Evolutionary conservation across 1,140 invertebrate species (phyloP), one percentile per base, ranked within the genome.

Genomic region (Atta colombica): DNA sequence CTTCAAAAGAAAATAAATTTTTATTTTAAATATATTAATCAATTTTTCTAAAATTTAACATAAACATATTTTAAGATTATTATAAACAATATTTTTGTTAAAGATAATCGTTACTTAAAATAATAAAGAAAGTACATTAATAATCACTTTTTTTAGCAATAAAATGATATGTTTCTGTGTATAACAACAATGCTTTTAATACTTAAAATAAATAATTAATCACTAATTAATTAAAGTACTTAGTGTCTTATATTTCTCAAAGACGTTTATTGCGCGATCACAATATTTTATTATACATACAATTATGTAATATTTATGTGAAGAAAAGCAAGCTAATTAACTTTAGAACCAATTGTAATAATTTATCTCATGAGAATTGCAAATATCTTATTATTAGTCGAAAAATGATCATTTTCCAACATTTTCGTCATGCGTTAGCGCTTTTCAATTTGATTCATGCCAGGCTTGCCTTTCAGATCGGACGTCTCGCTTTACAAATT

Each of bases 381-480:
- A 49, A 18, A 45, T 77, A 39, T 63, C 39, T 31, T 31, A 31
- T 35, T 35, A 6, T 66, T 16, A 3, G 4, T 16, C 2, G 7
- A 77, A 16, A 16, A 28, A 5, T 14, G 1, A 55, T 53, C 7
- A 45, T 55, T 69, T 55, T 2, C 25, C n/a, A 3, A 49, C 7
- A 28, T 21, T 60, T 60, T 28, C 18, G 78, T 82, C 21, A 45
- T 39, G 25, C 39, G 1, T 72, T 61, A 21, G 18, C 18, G 5
- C 25, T 28, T 6, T 18, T 49, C 49, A 63, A 84, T 75, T 53
- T 60, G 18, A 75, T 61, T 84, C 39, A 74, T 75, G 69, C 39
- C 39, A 61, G 55, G 39, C 49, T 84, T 78, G 18, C 8, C 75
- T 77, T 77, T 53, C 74, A 85, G 82, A 77, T 55, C n/a, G 55